Conservation (phyloP, 2,113 vertebrate genomes). For the Anas platyrhynchos region DNA sequence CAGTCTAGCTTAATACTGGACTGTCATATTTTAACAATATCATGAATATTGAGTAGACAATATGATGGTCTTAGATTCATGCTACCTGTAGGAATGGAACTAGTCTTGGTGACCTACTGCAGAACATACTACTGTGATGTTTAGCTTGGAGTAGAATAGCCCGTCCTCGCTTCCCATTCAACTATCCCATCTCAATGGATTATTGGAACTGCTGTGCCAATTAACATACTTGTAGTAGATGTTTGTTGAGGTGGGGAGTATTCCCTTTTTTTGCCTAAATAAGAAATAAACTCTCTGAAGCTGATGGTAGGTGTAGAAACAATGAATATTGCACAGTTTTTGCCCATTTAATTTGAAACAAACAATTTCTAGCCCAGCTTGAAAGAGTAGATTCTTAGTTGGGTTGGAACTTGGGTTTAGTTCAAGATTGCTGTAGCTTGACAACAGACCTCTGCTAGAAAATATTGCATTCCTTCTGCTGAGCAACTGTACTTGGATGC, state of each 20-base stretch:
- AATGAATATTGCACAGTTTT: not conserved
- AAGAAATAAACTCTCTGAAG: not conserved
- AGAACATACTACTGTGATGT: not conserved
- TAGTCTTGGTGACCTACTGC: not conserved
- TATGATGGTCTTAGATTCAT: not conserved
- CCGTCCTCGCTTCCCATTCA: not conserved
- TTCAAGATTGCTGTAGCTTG: not conserved
- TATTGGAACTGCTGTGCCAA: not conserved
- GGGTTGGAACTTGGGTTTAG: not conserved
- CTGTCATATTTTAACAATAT: not conserved
- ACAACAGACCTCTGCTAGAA: not conserved
- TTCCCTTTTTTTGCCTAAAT: not conserved
- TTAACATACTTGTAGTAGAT: not conserved
- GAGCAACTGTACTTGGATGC: not conserved
- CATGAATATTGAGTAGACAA: not conserved
- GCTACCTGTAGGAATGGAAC: too few species aligned
- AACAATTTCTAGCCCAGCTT: not conserved
- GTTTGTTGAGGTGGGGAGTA: not conserved
- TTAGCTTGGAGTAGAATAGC: not conserved
- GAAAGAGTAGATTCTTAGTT: not conserved
- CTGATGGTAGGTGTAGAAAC: not conserved
- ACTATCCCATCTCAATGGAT: not conserved
- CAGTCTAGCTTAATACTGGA: not conserved
- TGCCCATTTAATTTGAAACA: not conserved
- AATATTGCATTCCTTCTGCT: not conserved